These are phyloP conservation scores for Pangasianodon hypophthalmus DNA, from an alignment of 2,113 vertebrate species.

Conservation along the genomic window DNA sequence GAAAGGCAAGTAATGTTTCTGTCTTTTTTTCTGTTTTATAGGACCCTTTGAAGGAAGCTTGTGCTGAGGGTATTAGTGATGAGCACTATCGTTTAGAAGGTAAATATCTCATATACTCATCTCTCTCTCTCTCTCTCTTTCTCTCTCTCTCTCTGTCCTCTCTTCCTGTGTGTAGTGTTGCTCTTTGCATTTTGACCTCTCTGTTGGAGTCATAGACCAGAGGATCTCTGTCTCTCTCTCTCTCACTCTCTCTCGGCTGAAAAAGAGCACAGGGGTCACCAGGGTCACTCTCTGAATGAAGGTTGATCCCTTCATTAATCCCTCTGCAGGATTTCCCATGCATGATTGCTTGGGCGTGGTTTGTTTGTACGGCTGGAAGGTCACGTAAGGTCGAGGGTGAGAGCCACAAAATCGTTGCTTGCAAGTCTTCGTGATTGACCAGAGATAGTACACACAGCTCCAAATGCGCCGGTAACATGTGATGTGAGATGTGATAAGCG, in stretches of 20 bases:
- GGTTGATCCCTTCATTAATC: not conserved
- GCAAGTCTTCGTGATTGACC: not conserved
- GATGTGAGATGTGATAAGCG: slow-evolving; percentile 1
- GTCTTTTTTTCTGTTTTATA: slow-evolving; percentile 58
- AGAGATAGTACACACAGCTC: not conserved
- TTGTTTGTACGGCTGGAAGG: slow-evolving; percentile 18
- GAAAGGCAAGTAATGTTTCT: not conserved
- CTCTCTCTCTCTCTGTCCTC: not conserved
- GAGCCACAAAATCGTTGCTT: not conserved
- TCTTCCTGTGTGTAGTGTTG: slow-evolving; percentile 13
- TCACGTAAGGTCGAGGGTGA: slow-evolving; percentile 12
- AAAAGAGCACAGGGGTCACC: slow-evolving; percentile 49
- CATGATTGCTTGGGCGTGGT: not conserved
- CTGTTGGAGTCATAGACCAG: not conserved
- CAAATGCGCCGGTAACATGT: not conserved
- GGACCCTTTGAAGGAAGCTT: slow-evolving; percentile 83
- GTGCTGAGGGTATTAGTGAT: slow-evolving; percentile 81
- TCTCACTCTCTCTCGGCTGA: slow-evolving; percentile 60
- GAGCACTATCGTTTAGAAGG: slow-evolving; percentile 94
- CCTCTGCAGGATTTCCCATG: slow-evolving; percentile 16
- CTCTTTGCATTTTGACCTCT: not conserved
- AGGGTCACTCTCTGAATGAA: slow-evolving; percentile 13
- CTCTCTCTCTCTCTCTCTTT: not conserved
- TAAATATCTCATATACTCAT: slow-evolving; percentile 62
- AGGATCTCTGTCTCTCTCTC: not conserved